Conservation (phyloP, 2,113 vertebrate genomes). For the Seriola quinqueradiata region DNA sequence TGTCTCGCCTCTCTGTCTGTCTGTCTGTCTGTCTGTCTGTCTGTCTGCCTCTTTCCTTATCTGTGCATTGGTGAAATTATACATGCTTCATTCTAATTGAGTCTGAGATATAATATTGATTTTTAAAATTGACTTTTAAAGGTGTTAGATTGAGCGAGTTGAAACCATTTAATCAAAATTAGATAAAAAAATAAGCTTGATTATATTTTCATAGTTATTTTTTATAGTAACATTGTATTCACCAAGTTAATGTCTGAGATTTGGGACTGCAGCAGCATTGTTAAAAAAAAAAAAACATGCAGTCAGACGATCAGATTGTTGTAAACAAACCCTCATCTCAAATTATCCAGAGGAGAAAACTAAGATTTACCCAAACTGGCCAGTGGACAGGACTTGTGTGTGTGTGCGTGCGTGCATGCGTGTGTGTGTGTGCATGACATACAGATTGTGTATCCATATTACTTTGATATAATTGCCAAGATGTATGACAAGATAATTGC, state of each 20-base stretch:
- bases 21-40: not conserved
- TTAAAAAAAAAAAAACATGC: too few species aligned
- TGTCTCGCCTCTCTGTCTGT: not conserved
- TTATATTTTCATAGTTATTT: too few species aligned
- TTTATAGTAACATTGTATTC: not conserved
- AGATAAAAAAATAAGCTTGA: not conserved
- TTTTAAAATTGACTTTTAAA: not conserved
- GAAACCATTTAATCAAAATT: not conserved
- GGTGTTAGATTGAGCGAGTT: not conserved
- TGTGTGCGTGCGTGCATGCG: not conserved
- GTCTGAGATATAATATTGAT: not conserved
- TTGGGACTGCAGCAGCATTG: not conserved
- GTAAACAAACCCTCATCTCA: too few species aligned
- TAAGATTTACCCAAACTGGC: too few species aligned
- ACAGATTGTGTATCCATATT: constrained; percentile 25
- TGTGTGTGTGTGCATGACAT: not conserved
- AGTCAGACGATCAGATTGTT: too few species aligned
- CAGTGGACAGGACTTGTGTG: too few species aligned
- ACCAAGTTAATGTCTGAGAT: not conserved
- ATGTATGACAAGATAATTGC: constrained; percentile 70
- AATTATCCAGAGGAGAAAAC: too few species aligned
- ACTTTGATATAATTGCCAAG: constrained; percentile 52
- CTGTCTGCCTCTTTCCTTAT: not conserved
- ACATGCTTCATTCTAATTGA: constrained; percentile 9
- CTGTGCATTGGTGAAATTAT: constrained; percentile 8